Conservation (phyloP, 2,888 invertebrate genomes). For the Oscheius sp. region DNA sequence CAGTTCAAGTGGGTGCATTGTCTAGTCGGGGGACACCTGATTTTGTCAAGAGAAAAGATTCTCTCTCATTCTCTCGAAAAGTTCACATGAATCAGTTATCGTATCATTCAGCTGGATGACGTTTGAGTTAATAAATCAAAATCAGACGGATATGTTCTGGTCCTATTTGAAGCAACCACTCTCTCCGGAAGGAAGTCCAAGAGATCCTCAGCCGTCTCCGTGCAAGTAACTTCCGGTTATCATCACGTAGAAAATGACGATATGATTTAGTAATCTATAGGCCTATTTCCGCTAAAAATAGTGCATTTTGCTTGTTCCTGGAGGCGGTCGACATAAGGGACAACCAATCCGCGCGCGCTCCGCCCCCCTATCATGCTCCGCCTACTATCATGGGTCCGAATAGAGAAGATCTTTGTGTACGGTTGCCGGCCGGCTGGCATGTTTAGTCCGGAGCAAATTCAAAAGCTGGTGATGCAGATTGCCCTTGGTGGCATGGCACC, state of each 20-base stretch:
- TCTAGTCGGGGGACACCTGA: too few relatives aligned
- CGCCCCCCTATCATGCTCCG: constrained; percentile 30
- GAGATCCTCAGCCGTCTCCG: not conserved
- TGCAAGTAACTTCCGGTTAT: constrained; percentile 1
- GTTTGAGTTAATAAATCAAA: too few relatives aligned
- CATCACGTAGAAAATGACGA: constrained; percentile 21
- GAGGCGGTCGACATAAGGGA: constrained; percentile 13
- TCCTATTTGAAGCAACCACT: too few relatives aligned
- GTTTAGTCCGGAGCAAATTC: constrained; percentile 49
- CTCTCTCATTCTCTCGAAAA: too few relatives aligned
- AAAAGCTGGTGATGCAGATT: constrained; percentile 47
- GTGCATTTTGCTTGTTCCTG: constrained; percentile 24
- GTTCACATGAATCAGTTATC: too few relatives aligned
- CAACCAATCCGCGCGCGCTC: constrained; percentile 28
- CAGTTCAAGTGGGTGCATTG: constrained; percentile 18
- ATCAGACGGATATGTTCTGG: too few relatives aligned
- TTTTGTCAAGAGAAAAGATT: not conserved
- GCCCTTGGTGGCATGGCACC: constrained; percentile 33
- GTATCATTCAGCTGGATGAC: too few relatives aligned
- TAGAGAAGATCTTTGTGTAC: constrained; percentile 28
- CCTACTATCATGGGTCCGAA: constrained; percentile 16
- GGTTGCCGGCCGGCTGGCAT: constrained; percentile 32
- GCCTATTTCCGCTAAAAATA: constrained; percentile 27
- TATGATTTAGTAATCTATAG: not conserved
- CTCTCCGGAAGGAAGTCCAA: constrained; percentile 13